Evolutionary conservation across 2,888 invertebrate genomes (phyloP).

Genomic region (Aphodius sticticus): DNA sequence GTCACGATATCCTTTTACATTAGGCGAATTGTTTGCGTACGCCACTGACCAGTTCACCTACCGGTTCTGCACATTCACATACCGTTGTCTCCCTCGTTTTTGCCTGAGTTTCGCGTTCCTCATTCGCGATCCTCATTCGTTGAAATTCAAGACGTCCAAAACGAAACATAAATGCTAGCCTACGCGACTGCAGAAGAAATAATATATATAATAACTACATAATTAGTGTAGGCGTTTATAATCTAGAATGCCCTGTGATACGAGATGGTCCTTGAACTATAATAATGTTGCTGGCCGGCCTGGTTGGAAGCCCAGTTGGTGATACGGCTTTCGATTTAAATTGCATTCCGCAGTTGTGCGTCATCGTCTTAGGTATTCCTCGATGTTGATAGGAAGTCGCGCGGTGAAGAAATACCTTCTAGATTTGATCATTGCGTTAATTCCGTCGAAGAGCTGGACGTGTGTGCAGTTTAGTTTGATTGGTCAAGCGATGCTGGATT

Average conservation of each 20-base stretch:
- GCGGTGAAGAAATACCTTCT: background rate
- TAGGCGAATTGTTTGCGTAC: too few relatives aligned
- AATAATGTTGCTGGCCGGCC: background rate
- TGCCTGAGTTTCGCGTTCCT: too few relatives aligned
- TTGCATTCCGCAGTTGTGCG: slow-evolving; percentile 4
- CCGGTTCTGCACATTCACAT: too few relatives aligned
- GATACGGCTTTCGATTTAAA: background rate
- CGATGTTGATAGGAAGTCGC: background rate
- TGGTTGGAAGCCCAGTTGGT: background rate
- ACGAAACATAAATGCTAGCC: too few relatives aligned
- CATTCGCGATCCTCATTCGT: too few relatives aligned
- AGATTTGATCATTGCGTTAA: background rate
- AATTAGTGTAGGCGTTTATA: background rate
- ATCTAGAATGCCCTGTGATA: background rate
- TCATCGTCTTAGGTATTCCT: background rate
- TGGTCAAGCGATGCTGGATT: background rate
- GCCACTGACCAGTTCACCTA: too few relatives aligned
- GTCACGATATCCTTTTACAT: too few relatives aligned
- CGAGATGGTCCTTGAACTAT: slow-evolving; percentile 4
- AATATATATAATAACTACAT: background rate
- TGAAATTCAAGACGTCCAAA: too few relatives aligned
- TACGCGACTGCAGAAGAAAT: background rate
- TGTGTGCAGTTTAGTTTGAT: too few relatives aligned
- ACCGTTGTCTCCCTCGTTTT: too few relatives aligned
- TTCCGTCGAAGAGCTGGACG: too few relatives aligned